Conservation (phyloP, 2,888 invertebrate species). For the Oxycera nigricornis region DNA sequence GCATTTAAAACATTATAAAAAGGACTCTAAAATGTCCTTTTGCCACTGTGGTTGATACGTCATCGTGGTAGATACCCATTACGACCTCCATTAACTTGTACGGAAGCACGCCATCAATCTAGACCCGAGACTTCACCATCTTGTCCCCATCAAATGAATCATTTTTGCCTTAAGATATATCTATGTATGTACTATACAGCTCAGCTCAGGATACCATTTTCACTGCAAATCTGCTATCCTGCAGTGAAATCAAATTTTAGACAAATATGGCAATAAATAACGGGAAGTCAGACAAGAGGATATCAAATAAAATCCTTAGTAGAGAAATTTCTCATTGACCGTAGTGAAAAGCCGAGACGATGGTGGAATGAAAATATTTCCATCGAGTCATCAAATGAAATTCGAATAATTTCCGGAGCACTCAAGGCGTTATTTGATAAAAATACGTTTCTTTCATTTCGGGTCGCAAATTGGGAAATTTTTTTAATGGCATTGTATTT, state of each 20-base stretch:
- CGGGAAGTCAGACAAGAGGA: slow-evolving; percentile 33
- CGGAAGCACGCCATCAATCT: slow-evolving; percentile 39
- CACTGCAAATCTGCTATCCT: background rate
- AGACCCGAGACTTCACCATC: slow-evolving; percentile 33
- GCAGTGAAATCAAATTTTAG: slow-evolving; percentile 34
- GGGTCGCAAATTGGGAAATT: background rate
- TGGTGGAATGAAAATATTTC: slow-evolving; percentile 8
- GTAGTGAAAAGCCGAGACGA: slow-evolving; percentile 16
- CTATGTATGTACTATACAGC: no score
- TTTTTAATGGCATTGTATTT: background rate
- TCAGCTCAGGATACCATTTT: no score
- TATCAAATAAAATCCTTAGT: slow-evolving; percentile 17
- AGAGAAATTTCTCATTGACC: background rate
- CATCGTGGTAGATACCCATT: slow-evolving; percentile 18
- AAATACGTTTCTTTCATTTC: background rate
- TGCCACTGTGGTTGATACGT: background rate
- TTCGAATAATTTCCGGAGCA: slow-evolving; percentile 27
- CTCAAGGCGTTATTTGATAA: background rate
- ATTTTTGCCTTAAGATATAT: background rate
- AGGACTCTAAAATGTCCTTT: background rate
- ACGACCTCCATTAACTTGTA: slow-evolving; percentile 38
- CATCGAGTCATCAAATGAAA: slow-evolving; percentile 29
- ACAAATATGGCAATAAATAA: slow-evolving; percentile 40
- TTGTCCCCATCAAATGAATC: slow-evolving; percentile 31
- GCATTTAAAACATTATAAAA: background rate